A percentile compares a stretch with the other conserved stretches of the same genome.
phyloP scores from a whole-genome alignment of 64 coral and sea anemone genomes.

The Montipora capricornis region DNA sequence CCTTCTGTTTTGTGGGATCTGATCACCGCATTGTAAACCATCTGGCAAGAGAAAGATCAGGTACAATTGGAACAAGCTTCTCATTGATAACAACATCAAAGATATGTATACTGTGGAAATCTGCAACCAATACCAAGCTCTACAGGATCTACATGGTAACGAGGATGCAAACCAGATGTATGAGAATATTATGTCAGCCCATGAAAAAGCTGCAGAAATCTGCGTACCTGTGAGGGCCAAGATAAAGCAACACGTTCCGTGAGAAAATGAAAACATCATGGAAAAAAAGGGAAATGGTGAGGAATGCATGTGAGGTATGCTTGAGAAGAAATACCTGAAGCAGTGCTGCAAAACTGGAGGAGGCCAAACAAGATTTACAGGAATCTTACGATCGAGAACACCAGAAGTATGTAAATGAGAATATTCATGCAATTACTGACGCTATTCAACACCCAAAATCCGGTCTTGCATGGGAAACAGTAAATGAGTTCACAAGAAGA shows the following conservation, averaged over 20 bases:
- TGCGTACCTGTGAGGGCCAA: not conserved
- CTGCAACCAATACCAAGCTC: not conserved
- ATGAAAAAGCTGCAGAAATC: not conserved
- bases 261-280: constrained; percentile 18
- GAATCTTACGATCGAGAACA: constrained; percentile 17
- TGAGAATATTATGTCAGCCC: constrained; percentile 1
- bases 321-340: constrained; percentile 19
- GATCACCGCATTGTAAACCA: constrained; percentile 30
- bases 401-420: constrained; percentile 9
- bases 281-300: constrained; percentile 18
- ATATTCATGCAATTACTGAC: constrained; percentile 9
- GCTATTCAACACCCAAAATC: constrained; percentile 20
- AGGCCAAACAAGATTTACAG: constrained; percentile 1
- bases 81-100: not conserved
- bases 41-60: not conserved
- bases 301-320: constrained; percentile 11
- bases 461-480: not conserved
- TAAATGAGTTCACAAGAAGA: constrained; percentile 1
- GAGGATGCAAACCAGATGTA: not conserved
- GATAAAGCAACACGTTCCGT: not conserved
- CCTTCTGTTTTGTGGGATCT: constrained; percentile 32
- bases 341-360: not conserved
- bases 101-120: constrained; percentile 6
- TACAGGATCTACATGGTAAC: not conserved
- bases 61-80: constrained; percentile 1